Percentiles rank a stretch among this genome's conserved stretches.
These are phyloP conservation scores for Eucidaris tribuloides DNA, from an alignment of 35 echinoderm and acorn worm genomes.

Conservation along the genomic window DNA sequence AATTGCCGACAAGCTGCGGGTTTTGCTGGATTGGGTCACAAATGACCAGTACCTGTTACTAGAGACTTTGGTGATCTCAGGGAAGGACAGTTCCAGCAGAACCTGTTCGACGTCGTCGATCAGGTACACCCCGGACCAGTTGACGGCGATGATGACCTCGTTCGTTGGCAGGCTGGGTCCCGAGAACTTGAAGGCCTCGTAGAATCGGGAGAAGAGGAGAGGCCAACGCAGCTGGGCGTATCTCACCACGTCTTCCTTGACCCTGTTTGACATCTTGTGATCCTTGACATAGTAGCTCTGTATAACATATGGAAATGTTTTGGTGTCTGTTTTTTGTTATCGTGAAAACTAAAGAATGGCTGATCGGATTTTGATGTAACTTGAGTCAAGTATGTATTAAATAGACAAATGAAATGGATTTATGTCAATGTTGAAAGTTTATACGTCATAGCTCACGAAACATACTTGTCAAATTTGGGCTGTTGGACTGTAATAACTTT, in stretches of 20 bases:
- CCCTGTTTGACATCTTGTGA: constrained; percentile 31
- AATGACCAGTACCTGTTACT: constrained; percentile 96
- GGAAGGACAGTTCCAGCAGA: constrained; percentile 76
- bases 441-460: too few relatives aligned
- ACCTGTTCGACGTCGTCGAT: constrained; percentile 91
- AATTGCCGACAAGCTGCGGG: too few relatives aligned
- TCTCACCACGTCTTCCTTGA: constrained; percentile 81
- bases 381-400: too few relatives aligned
- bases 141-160: constrained; percentile 89
- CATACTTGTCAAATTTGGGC: too few relatives aligned
- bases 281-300: constrained; percentile 94
- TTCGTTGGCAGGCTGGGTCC: constrained; percentile 92
- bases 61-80: constrained; percentile 89
- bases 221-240: constrained; percentile 85
- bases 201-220: constrained; percentile 91
- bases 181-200: constrained; percentile 89
- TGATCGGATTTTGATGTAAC: too few relatives aligned
- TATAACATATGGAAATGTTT: too few relatives aligned
- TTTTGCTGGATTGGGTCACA: constrained; percentile 8
- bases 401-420: too few relatives aligned
- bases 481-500: too few relatives aligned
- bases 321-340: too few relatives aligned
- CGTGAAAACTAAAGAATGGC: too few relatives aligned
- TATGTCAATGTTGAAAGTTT: too few relatives aligned
- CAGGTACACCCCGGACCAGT: constrained; percentile 91